Evolutionary conservation across 2,797 vertebrate genomes (phyloP).

Genomic region (Phaenicophaeus curvirostris): DNA sequence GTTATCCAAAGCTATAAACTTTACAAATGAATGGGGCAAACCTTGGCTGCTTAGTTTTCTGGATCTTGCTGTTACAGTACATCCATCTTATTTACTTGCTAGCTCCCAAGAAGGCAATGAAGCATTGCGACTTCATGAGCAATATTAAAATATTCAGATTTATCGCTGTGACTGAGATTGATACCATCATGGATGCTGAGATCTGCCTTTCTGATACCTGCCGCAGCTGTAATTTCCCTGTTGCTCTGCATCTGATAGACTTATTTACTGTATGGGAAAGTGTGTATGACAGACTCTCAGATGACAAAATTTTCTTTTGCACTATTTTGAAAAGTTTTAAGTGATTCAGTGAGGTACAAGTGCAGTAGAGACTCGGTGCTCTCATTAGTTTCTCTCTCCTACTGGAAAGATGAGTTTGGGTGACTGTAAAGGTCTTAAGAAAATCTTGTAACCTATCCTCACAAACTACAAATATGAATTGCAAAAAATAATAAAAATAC

Average conservation of each 20-base stretch:
- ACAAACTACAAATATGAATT: neutral
- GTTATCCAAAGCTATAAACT: conserved; percentile 49
- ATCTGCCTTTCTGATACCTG: neutral
- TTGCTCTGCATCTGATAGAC: neutral
- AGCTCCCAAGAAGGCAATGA: conserved; percentile 24
- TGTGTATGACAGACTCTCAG: neutral
- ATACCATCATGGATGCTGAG: neutral
- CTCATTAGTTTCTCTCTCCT: neutral
- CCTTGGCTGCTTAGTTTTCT: conserved; percentile 16
- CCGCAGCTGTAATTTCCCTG: neutral
- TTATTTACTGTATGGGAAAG: neutral
- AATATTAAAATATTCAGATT: conserved; percentile 48
- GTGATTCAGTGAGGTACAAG: neutral
- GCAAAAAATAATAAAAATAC: neutral
- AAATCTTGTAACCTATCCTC: neutral
- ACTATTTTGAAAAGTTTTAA: neutral
- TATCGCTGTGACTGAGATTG: neutral
- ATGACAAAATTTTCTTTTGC: neutral
- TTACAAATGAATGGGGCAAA: conserved; percentile 47
- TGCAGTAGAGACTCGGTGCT: neutral
- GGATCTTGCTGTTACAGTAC: neutral
- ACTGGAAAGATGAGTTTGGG: neutral
- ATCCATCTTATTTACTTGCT: conserved; percentile 43
- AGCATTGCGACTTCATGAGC: conserved; percentile 17
- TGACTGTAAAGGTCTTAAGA: neutral